Conservation (phyloP, 2,888 invertebrate species). For the Agapostemon virescens region DNA sequence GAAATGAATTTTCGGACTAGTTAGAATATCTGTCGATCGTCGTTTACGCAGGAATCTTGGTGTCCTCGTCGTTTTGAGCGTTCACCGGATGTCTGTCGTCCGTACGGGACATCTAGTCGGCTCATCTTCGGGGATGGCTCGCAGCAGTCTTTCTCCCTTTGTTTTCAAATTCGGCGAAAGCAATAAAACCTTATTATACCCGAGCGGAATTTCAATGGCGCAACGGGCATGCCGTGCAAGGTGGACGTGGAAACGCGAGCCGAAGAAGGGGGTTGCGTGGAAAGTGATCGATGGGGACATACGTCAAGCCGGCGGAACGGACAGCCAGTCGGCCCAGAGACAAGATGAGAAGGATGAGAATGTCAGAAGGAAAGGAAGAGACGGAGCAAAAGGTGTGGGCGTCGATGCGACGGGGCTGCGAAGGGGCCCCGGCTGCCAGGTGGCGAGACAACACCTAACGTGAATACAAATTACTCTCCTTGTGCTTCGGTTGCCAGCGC, state of each 20-base stretch:
- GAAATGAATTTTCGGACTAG: slow-evolving; percentile 34
- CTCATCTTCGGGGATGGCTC: slow-evolving; percentile 20
- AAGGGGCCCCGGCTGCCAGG: slow-evolving; percentile 67
- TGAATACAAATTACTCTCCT: slow-evolving; percentile 74
- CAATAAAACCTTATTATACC: slow-evolving; percentile 73
- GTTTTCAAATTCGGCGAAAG: slow-evolving; percentile 64
- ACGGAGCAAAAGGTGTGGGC: slow-evolving; percentile 49
- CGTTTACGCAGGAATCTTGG: slow-evolving; percentile 5
- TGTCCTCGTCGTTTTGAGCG: not conserved
- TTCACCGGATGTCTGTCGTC: slow-evolving; percentile 37
- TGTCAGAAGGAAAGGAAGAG: slow-evolving; percentile 56
- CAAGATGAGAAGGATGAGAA: slow-evolving; percentile 65
- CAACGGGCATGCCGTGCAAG: slow-evolving; percentile 54
- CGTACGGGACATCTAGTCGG: not conserved
- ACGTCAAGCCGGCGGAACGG: slow-evolving; percentile 71
- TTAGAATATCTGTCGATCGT: slow-evolving; percentile 24
- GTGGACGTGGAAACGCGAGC: slow-evolving; percentile 67
- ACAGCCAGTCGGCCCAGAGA: slow-evolving; percentile 63
- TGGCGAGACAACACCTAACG: slow-evolving; percentile 75
- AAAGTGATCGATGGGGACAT: slow-evolving; percentile 76
- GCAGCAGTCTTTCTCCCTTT: slow-evolving; percentile 54
- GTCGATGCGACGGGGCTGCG: slow-evolving; percentile 30
- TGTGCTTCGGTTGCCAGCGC: slow-evolving; percentile 67
- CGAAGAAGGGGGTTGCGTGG: slow-evolving; percentile 60
- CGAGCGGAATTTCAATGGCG: slow-evolving; percentile 74